Conservation (phyloP, 2,113 vertebrate species). For the Sprattus sprattus region DNA sequence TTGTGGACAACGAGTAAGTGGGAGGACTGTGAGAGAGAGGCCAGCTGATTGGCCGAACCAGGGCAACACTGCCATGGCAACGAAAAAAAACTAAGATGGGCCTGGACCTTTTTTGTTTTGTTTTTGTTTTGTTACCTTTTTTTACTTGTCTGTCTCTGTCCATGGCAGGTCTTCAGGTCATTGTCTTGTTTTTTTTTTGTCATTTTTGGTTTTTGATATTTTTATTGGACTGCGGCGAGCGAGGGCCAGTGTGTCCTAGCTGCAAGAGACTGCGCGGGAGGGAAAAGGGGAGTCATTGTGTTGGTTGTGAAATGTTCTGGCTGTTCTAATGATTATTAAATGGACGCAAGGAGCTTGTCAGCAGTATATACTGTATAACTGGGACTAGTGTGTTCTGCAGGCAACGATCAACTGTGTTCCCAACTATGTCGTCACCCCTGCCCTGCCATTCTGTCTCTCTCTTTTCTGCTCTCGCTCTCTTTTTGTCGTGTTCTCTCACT, state of each 20-base stretch:
- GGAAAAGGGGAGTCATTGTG: background rate
- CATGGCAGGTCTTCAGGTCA: background rate
- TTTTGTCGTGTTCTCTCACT: background rate
- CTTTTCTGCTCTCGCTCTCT: background rate
- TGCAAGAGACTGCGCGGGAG: background rate
- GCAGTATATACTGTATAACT: background rate
- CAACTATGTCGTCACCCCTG: background rate
- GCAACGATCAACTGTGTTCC: background rate
- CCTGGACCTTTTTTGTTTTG: constrained; percentile 10
- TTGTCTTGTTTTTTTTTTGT: constrained; percentile 39
- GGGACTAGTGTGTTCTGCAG: background rate
- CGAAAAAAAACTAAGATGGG: background rate
- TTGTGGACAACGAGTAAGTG: constrained; percentile 26
- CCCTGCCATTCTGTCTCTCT: background rate
- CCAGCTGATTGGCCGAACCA: background rate
- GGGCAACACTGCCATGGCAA: background rate
- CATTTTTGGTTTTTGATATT: constrained; percentile 38
- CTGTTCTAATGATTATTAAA: constrained; percentile 17
- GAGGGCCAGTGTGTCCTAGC: no score
- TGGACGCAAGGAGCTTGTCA: background rate
- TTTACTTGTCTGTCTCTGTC: constrained; percentile 52
- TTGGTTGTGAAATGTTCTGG: constrained; percentile 13
- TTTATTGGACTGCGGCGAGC: constrained; percentile 18
- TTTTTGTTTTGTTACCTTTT: constrained; percentile 39
- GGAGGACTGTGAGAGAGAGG: background rate